A percentile compares a stretch with the other conserved stretches of the same genome.
phyloP scores from a whole-genome alignment of 2,888 invertebrate species.

The Melinaea marsaeus region DNA sequence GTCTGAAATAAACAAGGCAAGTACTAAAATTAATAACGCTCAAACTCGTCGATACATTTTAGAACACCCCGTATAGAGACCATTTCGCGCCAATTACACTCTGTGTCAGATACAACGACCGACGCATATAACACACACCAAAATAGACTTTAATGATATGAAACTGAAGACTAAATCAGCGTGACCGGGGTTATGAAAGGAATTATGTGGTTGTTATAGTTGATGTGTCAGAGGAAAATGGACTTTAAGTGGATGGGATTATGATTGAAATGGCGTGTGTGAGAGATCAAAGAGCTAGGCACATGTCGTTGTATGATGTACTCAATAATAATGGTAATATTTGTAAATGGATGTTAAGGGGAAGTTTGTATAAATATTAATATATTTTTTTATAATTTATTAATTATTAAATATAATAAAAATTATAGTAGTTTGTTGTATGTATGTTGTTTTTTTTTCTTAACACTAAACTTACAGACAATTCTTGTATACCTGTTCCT shows the following conservation, averaged over 20 bases:
- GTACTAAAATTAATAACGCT: not conserved
- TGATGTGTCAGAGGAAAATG: conserved; percentile 40
- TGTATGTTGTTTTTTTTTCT: no score
- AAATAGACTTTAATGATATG: conserved; percentile 36
- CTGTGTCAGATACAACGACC: conserved; percentile 64
- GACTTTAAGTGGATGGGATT: conserved; percentile 36
- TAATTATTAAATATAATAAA: no score
- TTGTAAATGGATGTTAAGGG: conserved; percentile 61
- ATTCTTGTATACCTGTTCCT: no score
- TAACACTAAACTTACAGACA: no score
- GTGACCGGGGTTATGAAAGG: conserved; percentile 2
- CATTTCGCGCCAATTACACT: conserved; percentile 74
- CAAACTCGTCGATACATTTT: conserved; percentile 24
- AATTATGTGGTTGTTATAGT: conserved; percentile 31
- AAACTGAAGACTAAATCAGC: conserved; percentile 33
- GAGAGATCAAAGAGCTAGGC: conserved; percentile 61
- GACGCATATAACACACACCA: conserved; percentile 30
- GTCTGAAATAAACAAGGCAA: not conserved
- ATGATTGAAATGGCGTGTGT: conserved; percentile 30
- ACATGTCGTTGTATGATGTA: conserved; percentile 59
- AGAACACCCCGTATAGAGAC: conserved; percentile 54
- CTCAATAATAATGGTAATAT: conserved; percentile 63
- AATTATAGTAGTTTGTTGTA: no score
- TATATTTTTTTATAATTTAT: no score
- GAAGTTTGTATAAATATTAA: conserved; percentile 29